These are phyloP conservation scores for Drosophila buzzatii DNA, from an alignment of 2,888 invertebrate species.

Conservation along the genomic window DNA sequence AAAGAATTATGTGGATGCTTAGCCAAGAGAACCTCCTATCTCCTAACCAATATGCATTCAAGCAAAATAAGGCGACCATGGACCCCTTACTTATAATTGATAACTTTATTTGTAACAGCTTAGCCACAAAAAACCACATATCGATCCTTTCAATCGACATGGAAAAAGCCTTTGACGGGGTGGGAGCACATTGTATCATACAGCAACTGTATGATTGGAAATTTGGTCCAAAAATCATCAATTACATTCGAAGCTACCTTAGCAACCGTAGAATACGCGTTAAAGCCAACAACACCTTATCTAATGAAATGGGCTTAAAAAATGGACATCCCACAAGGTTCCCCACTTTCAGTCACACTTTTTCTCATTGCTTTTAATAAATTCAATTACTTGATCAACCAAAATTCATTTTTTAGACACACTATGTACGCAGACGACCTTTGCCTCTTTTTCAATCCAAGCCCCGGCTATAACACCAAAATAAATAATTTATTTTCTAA, in stretches of 20 bases:
- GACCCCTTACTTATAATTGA: not conserved
- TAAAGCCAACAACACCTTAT: not conserved
- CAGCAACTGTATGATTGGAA: not conserved
- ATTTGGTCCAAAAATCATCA: not conserved
- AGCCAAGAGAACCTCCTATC: not conserved
- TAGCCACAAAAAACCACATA: not conserved
- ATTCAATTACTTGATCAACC: no score
- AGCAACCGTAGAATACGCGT: not conserved
- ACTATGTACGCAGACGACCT: no score
- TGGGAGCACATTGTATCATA: not conserved
- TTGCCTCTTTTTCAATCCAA: no score
- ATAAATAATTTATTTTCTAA: no score
- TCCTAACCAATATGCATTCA: not conserved
- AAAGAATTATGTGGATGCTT: not conserved
- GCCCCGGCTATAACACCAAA: no score
- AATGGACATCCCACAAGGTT: not conserved
- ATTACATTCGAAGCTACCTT: not conserved
- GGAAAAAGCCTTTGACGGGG: not conserved
- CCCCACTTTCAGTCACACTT: not conserved
- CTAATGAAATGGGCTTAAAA: not conserved
- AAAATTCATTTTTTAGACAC: no score
- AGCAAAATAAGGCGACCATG: not conserved
- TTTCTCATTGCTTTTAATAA: no score
- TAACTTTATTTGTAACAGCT: not conserved
- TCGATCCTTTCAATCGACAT: not conserved